These are phyloP conservation scores for Drosophila nebulosa DNA, from an alignment of 1,140 invertebrate species.

Conservation along the genomic window DNA sequence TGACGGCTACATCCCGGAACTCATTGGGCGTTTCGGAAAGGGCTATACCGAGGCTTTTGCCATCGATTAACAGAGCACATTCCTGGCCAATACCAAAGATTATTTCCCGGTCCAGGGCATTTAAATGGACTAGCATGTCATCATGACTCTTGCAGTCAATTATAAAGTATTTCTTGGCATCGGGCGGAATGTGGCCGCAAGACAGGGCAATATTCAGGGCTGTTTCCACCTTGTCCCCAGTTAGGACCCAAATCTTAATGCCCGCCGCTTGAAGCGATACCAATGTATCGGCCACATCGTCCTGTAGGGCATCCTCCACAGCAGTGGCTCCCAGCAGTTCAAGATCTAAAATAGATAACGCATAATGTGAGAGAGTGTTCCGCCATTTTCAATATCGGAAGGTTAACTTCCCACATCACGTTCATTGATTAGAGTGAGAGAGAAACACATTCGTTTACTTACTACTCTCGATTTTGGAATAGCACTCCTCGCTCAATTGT, in stretches of 20 bases:
- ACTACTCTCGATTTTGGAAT: constrained; percentile 74
- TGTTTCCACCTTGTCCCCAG: constrained; percentile 90
- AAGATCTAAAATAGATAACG: constrained; percentile 80
- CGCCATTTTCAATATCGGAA: not conserved
- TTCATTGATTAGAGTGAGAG: not conserved
- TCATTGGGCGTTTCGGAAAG: constrained; percentile 81
- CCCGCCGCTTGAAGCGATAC: constrained; percentile 86
- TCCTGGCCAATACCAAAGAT: constrained; percentile 34
- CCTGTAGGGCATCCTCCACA: constrained; percentile 92
- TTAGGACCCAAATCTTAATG: constrained; percentile 89
- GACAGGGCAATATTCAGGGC: constrained; percentile 88
- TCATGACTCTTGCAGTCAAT: constrained; percentile 81
- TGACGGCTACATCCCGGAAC: constrained; percentile 83
- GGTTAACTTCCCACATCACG: no score
- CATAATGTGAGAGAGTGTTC: not conserved
- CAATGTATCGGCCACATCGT: constrained; percentile 89
- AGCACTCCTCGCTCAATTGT: constrained; percentile 64
- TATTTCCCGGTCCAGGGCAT: constrained; percentile 40
- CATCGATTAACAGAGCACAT: constrained; percentile 86
- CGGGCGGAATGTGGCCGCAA: constrained; percentile 87
- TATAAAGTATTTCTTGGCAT: constrained; percentile 84
- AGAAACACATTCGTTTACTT: constrained; percentile 1
- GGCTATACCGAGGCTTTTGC: constrained; percentile 83
- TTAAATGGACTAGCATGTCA: constrained; percentile 59
- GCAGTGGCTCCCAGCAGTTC: constrained; percentile 89